These are phyloP conservation scores for Rhagologus leucostigma DNA, from an alignment of 2,113 vertebrate species.

Conservation along the genomic window DNA sequence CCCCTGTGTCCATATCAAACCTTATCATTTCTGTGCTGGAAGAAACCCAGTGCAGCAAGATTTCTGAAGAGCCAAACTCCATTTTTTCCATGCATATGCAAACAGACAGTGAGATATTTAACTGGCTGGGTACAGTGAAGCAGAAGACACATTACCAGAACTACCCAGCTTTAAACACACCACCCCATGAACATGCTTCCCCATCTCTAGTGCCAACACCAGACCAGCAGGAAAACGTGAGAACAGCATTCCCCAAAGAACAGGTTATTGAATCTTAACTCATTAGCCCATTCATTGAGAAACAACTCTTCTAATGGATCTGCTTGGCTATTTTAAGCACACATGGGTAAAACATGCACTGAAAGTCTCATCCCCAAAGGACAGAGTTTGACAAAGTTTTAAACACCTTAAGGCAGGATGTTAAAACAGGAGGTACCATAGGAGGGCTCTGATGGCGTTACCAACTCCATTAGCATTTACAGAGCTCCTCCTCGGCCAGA, in stretches of 20 bases:
- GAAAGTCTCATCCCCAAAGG: background rate
- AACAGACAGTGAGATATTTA: background rate
- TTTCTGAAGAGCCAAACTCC: background rate
- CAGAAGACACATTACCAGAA: background rate
- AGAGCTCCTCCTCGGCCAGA: background rate
- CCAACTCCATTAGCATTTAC: background rate
- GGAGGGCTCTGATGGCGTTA: background rate
- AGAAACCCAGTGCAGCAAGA: accelerated
- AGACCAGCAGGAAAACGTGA: background rate
- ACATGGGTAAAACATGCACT: accelerated
- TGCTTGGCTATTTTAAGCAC: background rate
- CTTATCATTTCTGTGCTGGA: background rate
- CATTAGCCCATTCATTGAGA: background rate
- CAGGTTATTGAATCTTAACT: background rate
- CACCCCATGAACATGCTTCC: background rate
- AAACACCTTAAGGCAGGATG: background rate
- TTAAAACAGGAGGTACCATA: background rate
- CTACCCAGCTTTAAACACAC: background rate
- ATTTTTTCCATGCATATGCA: background rate
- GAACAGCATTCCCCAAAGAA: background rate
- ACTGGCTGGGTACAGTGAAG: background rate
- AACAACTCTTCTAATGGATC: background rate
- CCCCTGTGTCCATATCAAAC: background rate
- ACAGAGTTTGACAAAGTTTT: background rate
- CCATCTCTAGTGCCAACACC: background rate